A percentile compares a stretch with the other conserved stretches of the same genome.
These are phyloP conservation scores for Actias luna DNA, from an alignment of 2,888 invertebrate species.

Conservation along the genomic window DNA sequence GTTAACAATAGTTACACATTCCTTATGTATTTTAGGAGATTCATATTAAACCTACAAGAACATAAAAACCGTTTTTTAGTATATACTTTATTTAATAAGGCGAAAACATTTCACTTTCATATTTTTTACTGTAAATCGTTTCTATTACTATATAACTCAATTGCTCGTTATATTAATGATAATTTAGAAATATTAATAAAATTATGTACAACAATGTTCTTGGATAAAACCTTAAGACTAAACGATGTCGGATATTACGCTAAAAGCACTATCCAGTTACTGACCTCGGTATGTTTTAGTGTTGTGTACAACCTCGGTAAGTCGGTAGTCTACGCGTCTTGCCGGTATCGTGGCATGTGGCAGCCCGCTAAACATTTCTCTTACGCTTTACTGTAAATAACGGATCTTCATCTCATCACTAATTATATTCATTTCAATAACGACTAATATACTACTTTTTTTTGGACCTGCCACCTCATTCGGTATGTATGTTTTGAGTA, in stretches of 20 bases:
- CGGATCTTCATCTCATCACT: constrained; percentile 41
- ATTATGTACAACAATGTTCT: neutral
- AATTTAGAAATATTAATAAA: neutral
- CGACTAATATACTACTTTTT: constrained; percentile 15
- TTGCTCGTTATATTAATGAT: no score
- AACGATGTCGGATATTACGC: constrained; percentile 24
- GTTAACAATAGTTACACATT: no score
- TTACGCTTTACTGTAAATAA: constrained; percentile 43
- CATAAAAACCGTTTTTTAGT: no score
- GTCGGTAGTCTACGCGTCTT: constrained; percentile 1
- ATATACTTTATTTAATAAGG: no score
- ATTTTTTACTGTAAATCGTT: no score
- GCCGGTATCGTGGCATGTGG: neutral
- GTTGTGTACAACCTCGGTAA: constrained; percentile 6
- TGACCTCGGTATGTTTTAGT: constrained; percentile 15
- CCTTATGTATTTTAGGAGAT: no score
- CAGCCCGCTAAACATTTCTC: constrained; percentile 11
- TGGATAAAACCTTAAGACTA: neutral
- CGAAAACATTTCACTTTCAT: no score
- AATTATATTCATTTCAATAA: constrained; percentile 22
- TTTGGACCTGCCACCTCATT: neutral
- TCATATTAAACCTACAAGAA: no score
- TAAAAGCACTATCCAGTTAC: constrained; percentile 15
- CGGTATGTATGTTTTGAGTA: neutral
- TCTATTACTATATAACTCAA: no score